Conservation (phyloP, 2,888 invertebrate genomes). For the Platycheirus rosarum region DNA sequence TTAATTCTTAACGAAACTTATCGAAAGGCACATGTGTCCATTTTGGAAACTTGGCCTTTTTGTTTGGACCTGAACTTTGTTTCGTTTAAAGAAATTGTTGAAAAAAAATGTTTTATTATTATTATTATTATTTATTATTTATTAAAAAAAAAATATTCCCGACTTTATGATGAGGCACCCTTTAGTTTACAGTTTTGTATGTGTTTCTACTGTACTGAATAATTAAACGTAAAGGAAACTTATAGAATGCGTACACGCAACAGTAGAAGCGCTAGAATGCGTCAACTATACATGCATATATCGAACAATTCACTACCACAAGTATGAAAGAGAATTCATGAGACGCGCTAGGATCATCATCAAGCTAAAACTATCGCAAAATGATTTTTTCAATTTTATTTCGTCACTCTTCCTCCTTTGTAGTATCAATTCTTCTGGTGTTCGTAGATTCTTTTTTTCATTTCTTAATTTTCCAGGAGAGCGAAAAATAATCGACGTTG, state of each 20-base stretch:
- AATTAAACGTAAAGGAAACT: slow-evolving; percentile 11
- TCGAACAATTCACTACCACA: slow-evolving; percentile 4
- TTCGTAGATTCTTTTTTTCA: neutral
- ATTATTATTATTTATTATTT: no score
- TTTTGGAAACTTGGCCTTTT: no score
- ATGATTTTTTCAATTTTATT: slow-evolving; percentile 59
- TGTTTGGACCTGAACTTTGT: no score
- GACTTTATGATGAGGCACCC: no score
- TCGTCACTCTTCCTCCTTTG: slow-evolving; percentile 17
- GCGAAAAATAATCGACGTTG: neutral
- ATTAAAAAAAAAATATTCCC: no score
- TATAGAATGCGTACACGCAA: slow-evolving; percentile 14
- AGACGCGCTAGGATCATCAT: slow-evolving; percentile 61
- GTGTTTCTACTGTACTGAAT: slow-evolving; percentile 1
- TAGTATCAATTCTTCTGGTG: no score
- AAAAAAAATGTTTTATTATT: no score
- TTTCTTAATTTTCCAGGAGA: neutral
- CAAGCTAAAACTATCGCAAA: slow-evolving; percentile 58
- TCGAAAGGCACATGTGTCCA: no score
- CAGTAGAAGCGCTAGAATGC: slow-evolving; percentile 3
- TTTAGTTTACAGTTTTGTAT: no score
- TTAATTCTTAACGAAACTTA: no score
- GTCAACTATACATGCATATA: slow-evolving; percentile 6
- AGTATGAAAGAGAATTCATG: slow-evolving; percentile 60
- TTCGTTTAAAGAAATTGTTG: no score